A percentile compares a stretch with the other conserved stretches of the same genome.
Evolutionary conservation across 53 echinoderm and acorn worm species (phyloP).

Genomic region (Hippasteria phrygiana): DNA sequence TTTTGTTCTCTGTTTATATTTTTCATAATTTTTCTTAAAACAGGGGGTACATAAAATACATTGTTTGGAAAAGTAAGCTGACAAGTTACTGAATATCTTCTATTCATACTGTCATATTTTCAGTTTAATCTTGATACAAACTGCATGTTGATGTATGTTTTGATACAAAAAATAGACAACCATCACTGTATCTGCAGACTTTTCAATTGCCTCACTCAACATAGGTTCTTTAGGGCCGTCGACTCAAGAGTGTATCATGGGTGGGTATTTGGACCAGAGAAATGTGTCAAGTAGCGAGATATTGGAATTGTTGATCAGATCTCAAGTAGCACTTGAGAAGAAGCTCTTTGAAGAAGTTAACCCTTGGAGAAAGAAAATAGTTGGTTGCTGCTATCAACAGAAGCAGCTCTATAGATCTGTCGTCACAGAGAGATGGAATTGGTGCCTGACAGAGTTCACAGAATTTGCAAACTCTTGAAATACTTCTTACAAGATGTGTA

Average conservation of each 20-base stretch:
- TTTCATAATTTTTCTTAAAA: too few species aligned
- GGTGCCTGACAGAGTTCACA: background rate
- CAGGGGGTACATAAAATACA: too few species aligned
- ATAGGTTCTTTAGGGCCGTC: background rate
- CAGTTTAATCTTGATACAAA: too few species aligned
- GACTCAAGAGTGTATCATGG: background rate
- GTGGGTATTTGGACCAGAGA: background rate
- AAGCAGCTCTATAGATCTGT: background rate
- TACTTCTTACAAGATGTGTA: background rate
- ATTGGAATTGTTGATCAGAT: background rate
- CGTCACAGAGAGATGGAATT: background rate
- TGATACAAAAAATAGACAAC: background rate
- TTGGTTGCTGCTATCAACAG: too few species aligned
- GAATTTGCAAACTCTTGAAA: background rate
- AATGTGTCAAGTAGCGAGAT: background rate
- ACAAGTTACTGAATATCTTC: too few species aligned
- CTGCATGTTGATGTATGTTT: too few species aligned
- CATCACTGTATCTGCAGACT: background rate
- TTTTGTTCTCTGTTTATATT: too few species aligned
- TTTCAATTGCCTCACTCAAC: background rate
- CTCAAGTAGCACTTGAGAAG: background rate
- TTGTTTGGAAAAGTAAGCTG: too few species aligned
- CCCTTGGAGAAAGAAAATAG: too few species aligned
- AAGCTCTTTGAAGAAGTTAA: too few species aligned
- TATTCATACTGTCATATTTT: background rate